Evolutionary conservation across 2,113 vertebrate genomes (phyloP), one percentile per base, ranked within the genome.

Genomic region (Otolemur garnettii): DNA sequence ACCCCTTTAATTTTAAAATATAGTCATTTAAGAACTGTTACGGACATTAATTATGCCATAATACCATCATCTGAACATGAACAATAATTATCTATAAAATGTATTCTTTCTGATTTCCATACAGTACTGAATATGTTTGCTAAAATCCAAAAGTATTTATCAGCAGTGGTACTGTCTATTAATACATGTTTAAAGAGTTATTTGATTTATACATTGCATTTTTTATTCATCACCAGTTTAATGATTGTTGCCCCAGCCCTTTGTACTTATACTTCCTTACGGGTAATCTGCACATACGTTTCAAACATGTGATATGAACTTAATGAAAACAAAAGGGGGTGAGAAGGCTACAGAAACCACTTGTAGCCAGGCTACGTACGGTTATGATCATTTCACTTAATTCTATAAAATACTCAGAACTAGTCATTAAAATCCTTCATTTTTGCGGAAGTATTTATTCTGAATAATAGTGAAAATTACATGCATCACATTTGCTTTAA

Each of bases 51-150:
- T 89, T 71, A 72, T 71, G 55, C 2, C 26, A 59, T 13, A 17
- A 64, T 8, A 59, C 11, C 3, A 93, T 64, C 8, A 38, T 7
- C 45, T 91, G 35, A 87, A 75, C 3, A 79, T 35, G 24, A 60
- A 84, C 24, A 72, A 62, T 35, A 68, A 80, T 30, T n/a, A 59
- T 18, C 13, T 81, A 12, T 11, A 55, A 42, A 50, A 13, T 83
- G 59, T 69, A n/a, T 83, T 82, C 55, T 78, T 83, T 82, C 55
- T 78, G 62, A 93, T 95, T 82, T 83, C 10, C 3, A 78, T 21
- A 55, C 0, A 57, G 4, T 94, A 50, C 0, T 83, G 2, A 78
- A 38, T 30, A 38, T 45, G 45, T 79, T 55, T 85, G 14, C 8
- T 45, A 93, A 95, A 86, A 22, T 1, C 2, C 9, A n/a, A 2